These are phyloP conservation scores for Antechinus flavipes DNA, from an alignment of 2,113 vertebrate genomes.

Conservation along the genomic window DNA sequence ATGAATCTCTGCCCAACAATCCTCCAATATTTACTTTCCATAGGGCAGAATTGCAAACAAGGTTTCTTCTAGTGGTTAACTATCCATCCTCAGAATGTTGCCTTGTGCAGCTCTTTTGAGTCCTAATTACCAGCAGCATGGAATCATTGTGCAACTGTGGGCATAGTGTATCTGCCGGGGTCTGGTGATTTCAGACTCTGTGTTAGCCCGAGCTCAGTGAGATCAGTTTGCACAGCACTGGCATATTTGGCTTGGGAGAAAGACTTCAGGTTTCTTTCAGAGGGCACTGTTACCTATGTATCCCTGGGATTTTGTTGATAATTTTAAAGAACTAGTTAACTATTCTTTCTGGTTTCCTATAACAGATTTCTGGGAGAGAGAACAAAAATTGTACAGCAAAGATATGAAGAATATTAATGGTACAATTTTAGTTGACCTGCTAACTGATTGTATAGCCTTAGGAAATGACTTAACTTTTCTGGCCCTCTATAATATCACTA, in stretches of 20 bases:
- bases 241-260: background rate
- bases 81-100: background rate
- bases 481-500: background rate
- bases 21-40: slow-evolving; percentile 7
- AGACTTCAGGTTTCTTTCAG: background rate
- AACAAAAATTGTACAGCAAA: background rate
- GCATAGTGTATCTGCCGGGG: background rate
- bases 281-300: background rate
- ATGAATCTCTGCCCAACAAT: background rate
- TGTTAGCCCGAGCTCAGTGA: background rate
- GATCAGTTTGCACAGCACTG: background rate
- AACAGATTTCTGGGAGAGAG: background rate
- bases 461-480: background rate
- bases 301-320: background rate
- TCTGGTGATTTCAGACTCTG: background rate
- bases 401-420: background rate
- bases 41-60: background rate
- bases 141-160: background rate
- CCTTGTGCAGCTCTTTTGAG: background rate
- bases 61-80: background rate
- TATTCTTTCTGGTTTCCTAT: slow-evolving; percentile 7
- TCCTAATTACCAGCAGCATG: background rate
- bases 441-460: background rate
- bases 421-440: background rate
- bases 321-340: background rate